Conservation (phyloP, 2,888 invertebrate species). For the Sminthurides aquaticus region DNA sequence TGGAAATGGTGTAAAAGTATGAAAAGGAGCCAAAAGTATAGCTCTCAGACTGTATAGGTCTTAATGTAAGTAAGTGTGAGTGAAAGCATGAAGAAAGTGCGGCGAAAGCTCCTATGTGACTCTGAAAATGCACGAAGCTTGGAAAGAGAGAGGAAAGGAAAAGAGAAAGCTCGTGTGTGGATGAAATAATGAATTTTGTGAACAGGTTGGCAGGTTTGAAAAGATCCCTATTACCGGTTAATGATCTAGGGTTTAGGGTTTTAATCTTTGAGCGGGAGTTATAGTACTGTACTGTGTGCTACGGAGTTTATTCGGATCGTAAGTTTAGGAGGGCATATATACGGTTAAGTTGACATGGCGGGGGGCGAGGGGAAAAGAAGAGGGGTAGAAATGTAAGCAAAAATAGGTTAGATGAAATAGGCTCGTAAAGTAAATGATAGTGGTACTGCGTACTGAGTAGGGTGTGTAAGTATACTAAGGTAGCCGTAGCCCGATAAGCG, state of each 20-base stretch:
- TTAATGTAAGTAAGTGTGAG: too few species aligned
- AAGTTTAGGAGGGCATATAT: not conserved
- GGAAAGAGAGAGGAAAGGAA: not conserved
- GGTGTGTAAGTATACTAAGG: too few species aligned
- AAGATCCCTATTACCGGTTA: not conserved
- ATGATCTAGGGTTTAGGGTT: not conserved
- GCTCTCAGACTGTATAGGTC: too few species aligned
- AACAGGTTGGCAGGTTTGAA: not conserved
- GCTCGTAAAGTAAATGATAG: constrained; percentile 1
- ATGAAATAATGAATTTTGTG: not conserved
- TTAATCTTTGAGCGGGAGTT: not conserved
- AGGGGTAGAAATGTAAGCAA: not conserved
- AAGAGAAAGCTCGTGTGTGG: not conserved
- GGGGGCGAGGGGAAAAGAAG: not conserved
- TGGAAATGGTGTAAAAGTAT: not conserved
- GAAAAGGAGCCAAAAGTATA: not conserved
- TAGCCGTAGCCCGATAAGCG: too few species aligned
- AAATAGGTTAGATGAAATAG: not conserved
- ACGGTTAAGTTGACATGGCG: not conserved
- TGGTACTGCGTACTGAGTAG: not conserved
- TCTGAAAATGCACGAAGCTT: not conserved
- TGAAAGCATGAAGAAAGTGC: not conserved
- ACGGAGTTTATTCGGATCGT: not conserved
- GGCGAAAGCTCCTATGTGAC: too few species aligned
- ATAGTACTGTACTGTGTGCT: not conserved